Percentiles rank a stretch among this genome's conserved stretches.
Evolutionary conservation across 2,113 vertebrate genomes (phyloP).

Genomic region (Canis aureus): DNA sequence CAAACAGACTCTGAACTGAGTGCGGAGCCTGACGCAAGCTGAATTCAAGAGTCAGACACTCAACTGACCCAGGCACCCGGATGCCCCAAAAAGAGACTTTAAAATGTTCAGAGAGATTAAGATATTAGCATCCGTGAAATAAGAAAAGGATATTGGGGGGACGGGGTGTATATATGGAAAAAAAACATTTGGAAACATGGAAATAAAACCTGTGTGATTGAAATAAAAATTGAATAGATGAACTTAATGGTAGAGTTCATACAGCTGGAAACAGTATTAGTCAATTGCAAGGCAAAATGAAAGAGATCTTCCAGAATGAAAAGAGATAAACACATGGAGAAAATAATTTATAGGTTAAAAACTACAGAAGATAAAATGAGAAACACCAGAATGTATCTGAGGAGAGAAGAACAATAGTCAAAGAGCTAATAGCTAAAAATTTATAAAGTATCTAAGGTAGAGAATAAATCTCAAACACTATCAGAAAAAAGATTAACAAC

Average conservation of each 20-base stretch:
- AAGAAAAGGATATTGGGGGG: not conserved
- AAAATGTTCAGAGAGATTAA: not conserved
- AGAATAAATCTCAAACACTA: constrained; percentile 28
- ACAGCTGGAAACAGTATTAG: not conserved
- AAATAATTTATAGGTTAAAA: constrained; percentile 11
- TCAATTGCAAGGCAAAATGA: not conserved
- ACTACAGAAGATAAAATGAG: not conserved
- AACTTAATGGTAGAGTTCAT: not conserved
- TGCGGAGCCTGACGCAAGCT: not conserved
- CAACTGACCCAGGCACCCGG: not conserved
- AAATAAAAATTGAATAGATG: constrained; percentile 1
- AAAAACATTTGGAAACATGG: not conserved
- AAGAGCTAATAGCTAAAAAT: not conserved
- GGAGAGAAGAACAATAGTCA: not conserved
- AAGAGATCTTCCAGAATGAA: not conserved
- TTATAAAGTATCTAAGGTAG: not conserved
- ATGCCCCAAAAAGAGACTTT: not conserved
- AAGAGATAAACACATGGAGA: not conserved
- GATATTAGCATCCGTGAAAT: not conserved
- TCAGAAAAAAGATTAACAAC: not conserved
- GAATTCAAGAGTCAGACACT: not conserved
- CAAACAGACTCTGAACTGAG: not conserved
- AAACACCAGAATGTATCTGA: not conserved
- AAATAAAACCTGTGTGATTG: constrained; percentile 19
- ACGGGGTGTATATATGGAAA: not conserved